Base-by-base conservation (phyloP, 1,140 invertebrate genomes). In the Vanessa tameamea region DNA sequence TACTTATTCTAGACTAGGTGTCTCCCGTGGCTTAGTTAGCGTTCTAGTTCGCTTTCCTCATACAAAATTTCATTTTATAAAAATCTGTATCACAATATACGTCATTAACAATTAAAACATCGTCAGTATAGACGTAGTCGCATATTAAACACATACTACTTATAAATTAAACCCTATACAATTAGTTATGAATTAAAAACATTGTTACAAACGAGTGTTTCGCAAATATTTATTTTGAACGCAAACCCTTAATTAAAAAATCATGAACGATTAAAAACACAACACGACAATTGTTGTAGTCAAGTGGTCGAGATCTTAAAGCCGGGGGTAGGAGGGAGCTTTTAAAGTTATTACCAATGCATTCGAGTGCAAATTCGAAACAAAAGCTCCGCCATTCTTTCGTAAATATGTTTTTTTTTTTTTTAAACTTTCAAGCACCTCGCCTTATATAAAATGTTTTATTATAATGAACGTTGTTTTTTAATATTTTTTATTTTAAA, bases 291-390 rank as follows among this genome's bases (percentile, higher is more conserved):
- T 57, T 69, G 16, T 37, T 69, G 47, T 23, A 16, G 47, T 51
- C 67, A 61, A 69, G 67, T 69, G 67, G 53, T 69, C 26, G n/a
- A 37, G 23, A 47, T 31, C 48, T 67, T 16, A 55, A 67, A 69
- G 47, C 47, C 26, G 5, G 26, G 65, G 65, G 50, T 65, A 15
- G 26, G n/a, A n/a, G n/a, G 15, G n/a, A 37, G n/a, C 67, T 69
- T 69, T 69, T 59, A 69, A 59, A 69, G 59, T 43, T 69, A 69
- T 69, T 69, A 69, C 53, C 57, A 69, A 69, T 69, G 55, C 67
- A 59, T 57, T 69, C 16, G 16, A 69, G 67, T 59, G 67, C 47
- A 59, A 59, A n/a, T n/a, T 51, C 48, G 48, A n/a, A 61, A 61
- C 57, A 61, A 61, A 61, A 37, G 57, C 57, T 61, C 31, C 31